These are phyloP conservation scores for Oikopleura vanhoeffeni DNA, from an alignment of 23 tunicate genomes.

Conservation along the genomic window DNA sequence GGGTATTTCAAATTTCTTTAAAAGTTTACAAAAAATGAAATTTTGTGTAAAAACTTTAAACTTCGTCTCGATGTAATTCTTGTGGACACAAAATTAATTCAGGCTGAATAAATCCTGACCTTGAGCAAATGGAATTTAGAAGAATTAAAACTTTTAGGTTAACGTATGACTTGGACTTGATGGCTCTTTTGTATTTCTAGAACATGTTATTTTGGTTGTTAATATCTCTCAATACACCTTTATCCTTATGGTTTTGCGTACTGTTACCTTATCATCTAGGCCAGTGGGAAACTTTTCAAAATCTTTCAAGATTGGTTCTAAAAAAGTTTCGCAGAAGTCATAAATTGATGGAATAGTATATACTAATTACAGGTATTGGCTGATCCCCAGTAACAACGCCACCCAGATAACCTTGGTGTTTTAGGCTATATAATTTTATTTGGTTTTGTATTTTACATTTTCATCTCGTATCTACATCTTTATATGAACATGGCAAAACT, in stretches of 20 bases:
- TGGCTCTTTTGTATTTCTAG: conserved; percentile 64
- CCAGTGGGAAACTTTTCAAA: too few species aligned
- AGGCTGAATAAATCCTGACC: neutral
- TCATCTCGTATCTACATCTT: neutral
- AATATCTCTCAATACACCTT: conserved; percentile 50
- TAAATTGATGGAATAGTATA: neutral
- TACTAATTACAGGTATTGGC: neutral
- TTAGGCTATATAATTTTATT: neutral
- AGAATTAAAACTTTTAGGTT: conserved; percentile 56
- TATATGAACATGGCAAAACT: conserved; percentile 9
- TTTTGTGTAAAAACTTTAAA: too few species aligned
- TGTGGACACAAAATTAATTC: too few species aligned
- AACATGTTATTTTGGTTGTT: conserved; percentile 70
- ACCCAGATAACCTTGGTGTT: neutral
- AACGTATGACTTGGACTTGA: conserved; percentile 60
- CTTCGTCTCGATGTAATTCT: too few species aligned
- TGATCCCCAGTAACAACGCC: neutral
- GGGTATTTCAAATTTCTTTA: too few species aligned
- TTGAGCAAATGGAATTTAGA: conserved; percentile 26
- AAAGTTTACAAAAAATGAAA: too few species aligned
- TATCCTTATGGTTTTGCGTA: conserved; percentile 52
- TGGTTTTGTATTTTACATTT: neutral
- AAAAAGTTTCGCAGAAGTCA: too few species aligned
- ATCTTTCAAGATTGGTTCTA: too few species aligned
- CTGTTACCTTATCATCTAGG: conserved; percentile 85